phyloP scores from a whole-genome alignment of 1,140 invertebrate species.

The Orius insidiosus region DNA sequence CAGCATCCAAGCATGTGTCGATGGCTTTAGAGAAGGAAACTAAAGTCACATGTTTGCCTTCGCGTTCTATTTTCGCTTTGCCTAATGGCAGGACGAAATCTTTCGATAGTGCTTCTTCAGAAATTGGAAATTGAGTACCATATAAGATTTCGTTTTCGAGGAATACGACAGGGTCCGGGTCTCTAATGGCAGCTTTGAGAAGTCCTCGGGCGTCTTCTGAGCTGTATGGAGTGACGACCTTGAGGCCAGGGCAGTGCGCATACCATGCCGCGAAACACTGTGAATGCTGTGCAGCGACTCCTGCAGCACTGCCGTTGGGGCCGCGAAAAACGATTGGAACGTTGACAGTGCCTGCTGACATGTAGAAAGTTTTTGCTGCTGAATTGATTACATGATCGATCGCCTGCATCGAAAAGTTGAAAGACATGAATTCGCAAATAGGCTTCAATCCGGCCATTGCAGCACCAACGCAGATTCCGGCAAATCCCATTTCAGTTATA shows the following conservation, averaged over 20 bases:
- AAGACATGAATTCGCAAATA: conserved; percentile 99
- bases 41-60: conserved; percentile 78
- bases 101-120: conserved; percentile 73
- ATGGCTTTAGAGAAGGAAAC: conserved; percentile 84
- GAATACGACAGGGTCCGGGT: conserved; percentile 89
- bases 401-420: conserved; percentile 99
- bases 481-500: conserved; percentile 95
- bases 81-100: conserved; percentile 92
- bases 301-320: conserved; percentile 93
- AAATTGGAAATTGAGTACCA: conserved; percentile 74
- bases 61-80: conserved; percentile 56
- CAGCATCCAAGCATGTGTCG: conserved; percentile 71
- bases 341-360: conserved; percentile 86
- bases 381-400: conserved; percentile 99
- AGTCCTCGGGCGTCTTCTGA: conserved; percentile 89
- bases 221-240: conserved; percentile 67
- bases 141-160: conserved; percentile 97
- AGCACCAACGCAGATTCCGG: conserved; percentile 90
- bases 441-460: conserved; percentile 86
- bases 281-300: conserved; percentile 96
- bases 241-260: conserved; percentile 88
- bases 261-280: conserved; percentile 99
- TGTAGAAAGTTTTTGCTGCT: conserved; percentile 96
- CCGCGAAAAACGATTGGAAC: conserved; percentile 97
- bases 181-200: conserved; percentile 85